These are phyloP conservation scores for Solen grandis DNA, from an alignment of 1,140 invertebrate species.

Conservation along the genomic window DNA sequence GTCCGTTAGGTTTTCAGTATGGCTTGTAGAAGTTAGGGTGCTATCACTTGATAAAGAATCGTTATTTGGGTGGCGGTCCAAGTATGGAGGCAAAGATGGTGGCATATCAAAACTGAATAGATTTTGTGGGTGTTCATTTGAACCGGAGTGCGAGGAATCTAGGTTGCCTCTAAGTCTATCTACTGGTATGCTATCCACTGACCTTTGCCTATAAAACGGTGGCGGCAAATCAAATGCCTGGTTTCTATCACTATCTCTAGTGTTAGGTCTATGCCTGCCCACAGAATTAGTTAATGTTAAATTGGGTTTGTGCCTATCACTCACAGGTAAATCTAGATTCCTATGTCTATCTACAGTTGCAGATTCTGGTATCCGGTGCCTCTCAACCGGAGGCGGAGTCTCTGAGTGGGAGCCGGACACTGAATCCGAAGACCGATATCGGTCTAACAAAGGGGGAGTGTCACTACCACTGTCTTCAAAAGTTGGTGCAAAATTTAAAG, in stretches of 20 bases:
- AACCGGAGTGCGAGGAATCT: slow-evolving; percentile 9
- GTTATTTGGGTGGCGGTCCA: slow-evolving; percentile 21
- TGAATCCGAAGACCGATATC: slow-evolving; percentile 18
- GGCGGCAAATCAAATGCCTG: slow-evolving; percentile 19
- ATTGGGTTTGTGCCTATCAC: background rate
- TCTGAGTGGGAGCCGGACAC: background rate
- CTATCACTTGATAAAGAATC: slow-evolving; percentile 16
- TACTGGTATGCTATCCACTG: slow-evolving; percentile 46
- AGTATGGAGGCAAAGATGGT: slow-evolving; percentile 41
- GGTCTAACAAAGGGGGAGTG: slow-evolving; percentile 1
- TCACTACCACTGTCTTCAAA: slow-evolving; percentile 7
- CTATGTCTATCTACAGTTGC: slow-evolving; percentile 1
- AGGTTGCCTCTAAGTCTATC: slow-evolving; percentile 25
- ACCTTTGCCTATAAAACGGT: slow-evolving; percentile 35
- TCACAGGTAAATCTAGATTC: slow-evolving; percentile 1
- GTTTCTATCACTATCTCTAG: slow-evolving; percentile 31
- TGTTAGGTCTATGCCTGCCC: slow-evolving; percentile 27
- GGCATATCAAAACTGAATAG: slow-evolving; percentile 46
- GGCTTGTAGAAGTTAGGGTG: background rate
- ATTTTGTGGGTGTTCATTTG: too few relatives aligned
- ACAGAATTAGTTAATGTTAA: slow-evolving; percentile 40
- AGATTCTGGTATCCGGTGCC: background rate
- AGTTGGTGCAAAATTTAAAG: slow-evolving; percentile 38
- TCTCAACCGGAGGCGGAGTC: slow-evolving; percentile 41
- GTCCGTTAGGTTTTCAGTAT: slow-evolving; percentile 12